Evolutionary conservation across 2,797 vertebrate species (phyloP).

Genomic region (Sebastes miniatus): DNA sequence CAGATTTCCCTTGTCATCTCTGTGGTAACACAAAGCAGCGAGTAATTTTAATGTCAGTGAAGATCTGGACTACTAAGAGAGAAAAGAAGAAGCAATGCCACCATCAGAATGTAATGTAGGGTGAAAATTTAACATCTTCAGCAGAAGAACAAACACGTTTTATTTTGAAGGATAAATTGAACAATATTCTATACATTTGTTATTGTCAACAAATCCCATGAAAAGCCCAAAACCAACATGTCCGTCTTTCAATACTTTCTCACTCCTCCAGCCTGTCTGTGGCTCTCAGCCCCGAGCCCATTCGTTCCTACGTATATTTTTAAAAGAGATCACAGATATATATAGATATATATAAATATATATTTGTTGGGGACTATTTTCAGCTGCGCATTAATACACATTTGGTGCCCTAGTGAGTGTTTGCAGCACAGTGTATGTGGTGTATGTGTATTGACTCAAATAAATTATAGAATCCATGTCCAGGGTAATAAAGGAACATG

Average conservation of each 20-base stretch:
- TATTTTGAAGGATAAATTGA: no score
- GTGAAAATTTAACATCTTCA: background rate
- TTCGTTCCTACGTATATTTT: background rate
- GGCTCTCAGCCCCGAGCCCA: background rate
- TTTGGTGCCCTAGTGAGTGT: no score
- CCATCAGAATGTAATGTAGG: background rate
- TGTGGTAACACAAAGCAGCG: conserved; percentile 53
- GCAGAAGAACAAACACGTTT: background rate
- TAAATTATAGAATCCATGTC: background rate
- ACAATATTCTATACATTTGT: no score
- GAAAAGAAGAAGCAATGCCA: background rate
- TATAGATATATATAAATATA: background rate
- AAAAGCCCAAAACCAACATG: background rate
- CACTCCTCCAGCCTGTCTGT: background rate
- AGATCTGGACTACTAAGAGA: background rate
- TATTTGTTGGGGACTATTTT: background rate
- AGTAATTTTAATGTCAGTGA: background rate
- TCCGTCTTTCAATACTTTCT: background rate
- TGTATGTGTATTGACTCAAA: background rate
- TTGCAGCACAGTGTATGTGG: background rate
- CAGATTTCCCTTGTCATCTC: conserved; percentile 92
- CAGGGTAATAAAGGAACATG: background rate
- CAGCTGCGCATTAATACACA: no score
- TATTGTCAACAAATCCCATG: background rate
- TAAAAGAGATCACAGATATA: background rate